A percentile compares a stretch with the other conserved stretches of the same genome.
phyloP scores from a whole-genome alignment of 2,888 invertebrate genomes.

The Synergus umbraculus region DNA sequence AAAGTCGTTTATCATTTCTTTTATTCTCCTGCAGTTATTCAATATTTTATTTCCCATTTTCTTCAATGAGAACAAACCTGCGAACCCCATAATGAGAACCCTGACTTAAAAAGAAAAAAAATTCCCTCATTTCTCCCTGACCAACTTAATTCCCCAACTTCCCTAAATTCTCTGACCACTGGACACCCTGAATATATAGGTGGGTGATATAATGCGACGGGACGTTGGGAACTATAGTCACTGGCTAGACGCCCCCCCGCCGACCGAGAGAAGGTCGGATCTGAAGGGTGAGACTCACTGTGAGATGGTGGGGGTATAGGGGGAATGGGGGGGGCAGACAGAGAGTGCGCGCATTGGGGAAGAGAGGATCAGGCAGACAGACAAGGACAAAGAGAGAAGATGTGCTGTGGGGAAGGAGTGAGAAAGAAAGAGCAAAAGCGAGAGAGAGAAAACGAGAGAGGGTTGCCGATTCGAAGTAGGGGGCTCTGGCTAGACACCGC shows the following conservation, averaged over 20 bases:
- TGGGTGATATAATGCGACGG: neutral
- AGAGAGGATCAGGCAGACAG: neutral
- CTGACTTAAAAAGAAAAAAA: too few relatives aligned
- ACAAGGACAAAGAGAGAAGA: constrained; percentile 23
- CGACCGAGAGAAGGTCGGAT: constrained; percentile 36
- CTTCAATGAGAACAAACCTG: too few relatives aligned
- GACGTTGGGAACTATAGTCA: neutral
- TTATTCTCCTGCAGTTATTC: too few relatives aligned
- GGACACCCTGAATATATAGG: neutral
- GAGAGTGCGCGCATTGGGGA: constrained; percentile 5
- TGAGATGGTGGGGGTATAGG: neutral
- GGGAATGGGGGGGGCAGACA: neutral
- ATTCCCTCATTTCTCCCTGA: too few relatives aligned
- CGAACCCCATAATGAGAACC: too few relatives aligned
- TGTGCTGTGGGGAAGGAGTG: constrained; percentile 44
- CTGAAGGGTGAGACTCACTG: constrained; percentile 21
- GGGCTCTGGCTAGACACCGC: constrained; percentile 77
- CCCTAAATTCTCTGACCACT: too few relatives aligned
- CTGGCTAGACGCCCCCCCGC: constrained; percentile 31
- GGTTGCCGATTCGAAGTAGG: constrained; percentile 62
- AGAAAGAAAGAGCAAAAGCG: constrained; percentile 41
- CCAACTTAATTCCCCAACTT: too few relatives aligned
- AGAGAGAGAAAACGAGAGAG: constrained; percentile 34
- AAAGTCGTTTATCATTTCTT: too few relatives aligned
- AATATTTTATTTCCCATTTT: too few relatives aligned